Evolutionary conservation across 2,113 vertebrate genomes (phyloP).

Genomic region (Bettongia penicillata): DNA sequence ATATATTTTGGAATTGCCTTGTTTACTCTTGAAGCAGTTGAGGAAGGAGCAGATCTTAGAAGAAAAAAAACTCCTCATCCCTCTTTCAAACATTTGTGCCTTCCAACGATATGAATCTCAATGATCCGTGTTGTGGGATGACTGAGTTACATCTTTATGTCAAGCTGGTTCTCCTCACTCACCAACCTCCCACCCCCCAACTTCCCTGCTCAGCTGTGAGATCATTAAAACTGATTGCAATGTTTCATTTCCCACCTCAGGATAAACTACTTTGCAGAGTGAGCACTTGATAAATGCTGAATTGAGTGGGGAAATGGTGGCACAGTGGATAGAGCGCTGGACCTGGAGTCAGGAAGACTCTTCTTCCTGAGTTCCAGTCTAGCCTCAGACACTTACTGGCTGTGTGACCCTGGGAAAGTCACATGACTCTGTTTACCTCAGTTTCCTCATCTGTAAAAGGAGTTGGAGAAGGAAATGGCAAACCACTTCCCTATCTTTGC

Average conservation of each 20-base stretch:
- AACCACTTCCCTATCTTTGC: background rate
- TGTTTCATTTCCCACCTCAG: background rate
- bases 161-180: background rate
- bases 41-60: background rate
- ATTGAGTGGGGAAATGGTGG: background rate
- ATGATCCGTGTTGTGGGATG: background rate
- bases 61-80: background rate
- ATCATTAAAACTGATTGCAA: background rate
- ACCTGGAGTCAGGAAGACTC: background rate
- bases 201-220: background rate
- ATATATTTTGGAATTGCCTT: background rate
- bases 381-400: background rate
- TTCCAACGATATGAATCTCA: background rate
- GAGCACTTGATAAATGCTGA: background rate
- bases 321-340: background rate
- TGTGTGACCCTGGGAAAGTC: background rate
- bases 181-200: background rate
- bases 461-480: background rate
- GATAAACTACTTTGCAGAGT: background rate
- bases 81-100: background rate
- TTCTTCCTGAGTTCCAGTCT: background rate
- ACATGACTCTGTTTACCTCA: background rate
- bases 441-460: background rate
- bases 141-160: background rate
- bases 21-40: background rate